Evolutionary conservation across 2,113 vertebrate genomes (phyloP), one percentile per base, ranked within the genome.

Genomic region (Rhynchomys soricoides): DNA sequence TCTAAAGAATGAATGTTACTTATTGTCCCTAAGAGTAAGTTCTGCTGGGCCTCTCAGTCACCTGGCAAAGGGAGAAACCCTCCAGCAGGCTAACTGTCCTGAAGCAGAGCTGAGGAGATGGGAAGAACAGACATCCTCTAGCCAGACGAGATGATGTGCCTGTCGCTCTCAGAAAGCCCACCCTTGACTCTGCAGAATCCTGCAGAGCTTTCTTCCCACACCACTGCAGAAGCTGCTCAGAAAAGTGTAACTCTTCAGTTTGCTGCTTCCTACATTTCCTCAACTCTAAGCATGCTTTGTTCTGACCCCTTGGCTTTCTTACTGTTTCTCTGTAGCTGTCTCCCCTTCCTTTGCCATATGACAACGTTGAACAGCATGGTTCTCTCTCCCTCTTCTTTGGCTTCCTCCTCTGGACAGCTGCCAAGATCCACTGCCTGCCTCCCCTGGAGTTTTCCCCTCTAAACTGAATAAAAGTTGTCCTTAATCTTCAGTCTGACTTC

Each of bases 81-180:
- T 37, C 31, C 34, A 7, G 78, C 29, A 55, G 5, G 50, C 31
- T 37, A 31, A 37, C n/a, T 81, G 16, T 34, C 50, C 8, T 22
- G 34, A 37, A 81, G 78, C 78, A 2, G 0, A 22, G 34, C 50
- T 55, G 37, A 55, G 8, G 50, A 52, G 31, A 55, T 22, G 17
- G 31, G 19, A 22, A 19, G 77, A 37, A 10, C 5, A 11, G 31
- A 22, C 55, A n/a, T 3, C 50, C 10, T 34, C 31, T 10, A 55
- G 37, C 0, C 4, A 2, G 50, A 55, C 0, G 9, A 2, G 50
- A 55, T 0, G 50, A 52, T 79, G 31, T 22, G 0, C 50, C 16
- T 5, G 34, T n/a, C 15, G 5, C 26, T 55, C 17, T 55, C 34
- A 55, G 78, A 55, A 55, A 11, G 29, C 48, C 40, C 50, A 12